Percentiles rank a stretch among this genome's conserved stretches.
These are phyloP conservation scores for Eutrigla gurnardus DNA, from an alignment of 2,797 vertebrate species.

Conservation along the genomic window DNA sequence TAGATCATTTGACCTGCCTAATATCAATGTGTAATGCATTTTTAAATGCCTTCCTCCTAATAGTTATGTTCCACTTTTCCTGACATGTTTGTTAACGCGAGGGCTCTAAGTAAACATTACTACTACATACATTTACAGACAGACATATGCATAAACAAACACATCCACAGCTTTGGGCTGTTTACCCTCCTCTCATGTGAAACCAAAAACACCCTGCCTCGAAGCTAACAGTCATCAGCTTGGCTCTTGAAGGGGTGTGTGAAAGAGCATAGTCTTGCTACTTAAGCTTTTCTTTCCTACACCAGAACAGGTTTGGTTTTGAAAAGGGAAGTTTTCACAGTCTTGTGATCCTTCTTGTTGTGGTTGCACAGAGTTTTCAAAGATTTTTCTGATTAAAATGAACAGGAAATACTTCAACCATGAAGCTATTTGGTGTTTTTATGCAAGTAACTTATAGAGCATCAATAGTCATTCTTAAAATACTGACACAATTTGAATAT, in stretches of 20 bases:
- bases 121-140: conserved; percentile 2
- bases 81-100: neutral
- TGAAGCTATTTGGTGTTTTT: neutral
- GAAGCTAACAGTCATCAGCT: neutral
- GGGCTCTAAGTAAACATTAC: neutral
- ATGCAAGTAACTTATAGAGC: neutral
- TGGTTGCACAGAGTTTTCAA: neutral
- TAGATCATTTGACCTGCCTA: neutral
- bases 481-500: neutral
- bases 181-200: conserved; percentile 26
- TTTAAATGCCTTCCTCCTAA: neutral
- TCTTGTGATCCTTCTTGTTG: conserved; percentile 5
- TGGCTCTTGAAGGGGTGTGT: conserved; percentile 1
- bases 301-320: neutral
- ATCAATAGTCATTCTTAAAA: neutral
- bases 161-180: conserved; percentile 17
- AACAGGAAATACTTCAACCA: neutral
- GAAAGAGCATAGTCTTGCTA: neutral
- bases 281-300: neutral
- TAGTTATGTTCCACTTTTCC: neutral
- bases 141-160: conserved; percentile 8
- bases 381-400: neutral
- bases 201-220: conserved; percentile 15
- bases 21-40: neutral
- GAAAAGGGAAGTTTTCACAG: neutral